Percentiles rank a stretch among this genome's conserved stretches.
Evolutionary conservation across 2,888 invertebrate genomes (phyloP).

Genomic region (Timandra comae): DNA sequence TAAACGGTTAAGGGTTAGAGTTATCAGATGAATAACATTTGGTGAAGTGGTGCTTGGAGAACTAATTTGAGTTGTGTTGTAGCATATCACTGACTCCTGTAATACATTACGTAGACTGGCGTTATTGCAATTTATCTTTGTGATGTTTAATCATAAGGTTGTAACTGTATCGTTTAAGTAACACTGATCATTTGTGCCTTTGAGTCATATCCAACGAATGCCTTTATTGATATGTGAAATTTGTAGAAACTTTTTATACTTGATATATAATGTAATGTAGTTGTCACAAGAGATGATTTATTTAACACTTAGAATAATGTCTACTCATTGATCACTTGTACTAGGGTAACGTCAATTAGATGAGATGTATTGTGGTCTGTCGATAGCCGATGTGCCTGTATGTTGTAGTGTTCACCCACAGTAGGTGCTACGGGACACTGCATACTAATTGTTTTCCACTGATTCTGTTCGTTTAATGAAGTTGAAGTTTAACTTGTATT

Average conservation of each 20-base stretch:
- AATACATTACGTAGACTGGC: constrained; percentile 24
- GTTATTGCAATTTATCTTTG: constrained; percentile 40
- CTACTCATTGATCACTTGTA: too few species aligned
- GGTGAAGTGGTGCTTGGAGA: constrained; percentile 53
- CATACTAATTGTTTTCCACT: constrained; percentile 1
- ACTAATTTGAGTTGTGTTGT: constrained; percentile 30
- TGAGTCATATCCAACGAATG: constrained; percentile 70
- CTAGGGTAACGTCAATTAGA: too few species aligned
- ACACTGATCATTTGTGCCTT: constrained; percentile 62
- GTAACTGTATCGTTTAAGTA: constrained; percentile 37
- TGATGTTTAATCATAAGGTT: constrained; percentile 33
- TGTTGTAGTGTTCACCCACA: too few species aligned
- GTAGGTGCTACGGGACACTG: too few species aligned
- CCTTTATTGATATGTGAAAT: constrained; percentile 59
- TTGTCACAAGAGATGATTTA: constrained; percentile 43
- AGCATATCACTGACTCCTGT: constrained; percentile 14
- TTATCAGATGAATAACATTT: constrained; percentile 43
- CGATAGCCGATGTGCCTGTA: too few species aligned
- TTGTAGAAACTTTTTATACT: constrained; percentile 63
- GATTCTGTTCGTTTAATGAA: constrained; percentile 12
- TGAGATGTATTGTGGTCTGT: too few species aligned
- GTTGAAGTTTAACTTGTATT: constrained; percentile 20
- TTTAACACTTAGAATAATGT: constrained; percentile 39
- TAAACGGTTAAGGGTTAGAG: constrained; percentile 54
- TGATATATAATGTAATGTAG: constrained; percentile 43